phyloP scores from a whole-genome alignment of 2,113 vertebrate genomes.

The Campylorhamphus procurvoides region DNA sequence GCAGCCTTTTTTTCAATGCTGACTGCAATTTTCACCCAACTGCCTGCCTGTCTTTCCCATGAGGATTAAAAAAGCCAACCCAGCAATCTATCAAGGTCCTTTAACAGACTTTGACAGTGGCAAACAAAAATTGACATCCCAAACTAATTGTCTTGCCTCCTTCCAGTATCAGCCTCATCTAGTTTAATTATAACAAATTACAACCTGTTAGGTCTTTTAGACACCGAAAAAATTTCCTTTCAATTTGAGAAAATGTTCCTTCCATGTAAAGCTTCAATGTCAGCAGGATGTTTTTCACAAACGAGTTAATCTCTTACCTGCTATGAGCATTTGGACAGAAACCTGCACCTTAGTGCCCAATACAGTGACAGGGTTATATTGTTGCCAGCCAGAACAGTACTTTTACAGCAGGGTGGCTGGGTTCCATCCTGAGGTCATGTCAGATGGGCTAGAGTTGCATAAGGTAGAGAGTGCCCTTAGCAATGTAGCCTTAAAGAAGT shows the following conservation, averaged over 20 bases:
- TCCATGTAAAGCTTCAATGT: background rate
- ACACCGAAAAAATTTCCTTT: background rate
- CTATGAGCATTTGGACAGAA: background rate
- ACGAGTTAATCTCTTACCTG: background rate
- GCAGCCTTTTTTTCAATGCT: background rate
- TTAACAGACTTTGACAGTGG: slow-evolving; percentile 52
- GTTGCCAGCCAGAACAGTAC: rapidly evolving
- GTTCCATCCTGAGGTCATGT: background rate
- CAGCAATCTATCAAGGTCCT: slow-evolving; percentile 15
- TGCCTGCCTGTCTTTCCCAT: background rate
- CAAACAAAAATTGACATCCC: slow-evolving; percentile 54
- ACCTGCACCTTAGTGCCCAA: background rate
- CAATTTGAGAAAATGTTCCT: background rate
- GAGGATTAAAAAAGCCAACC: background rate
- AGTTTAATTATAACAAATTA: slow-evolving; percentile 62
- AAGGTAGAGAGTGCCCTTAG: background rate
- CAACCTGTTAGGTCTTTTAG: background rate
- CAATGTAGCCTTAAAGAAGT: background rate
- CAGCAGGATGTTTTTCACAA: background rate
- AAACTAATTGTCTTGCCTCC: slow-evolving; percentile 51
- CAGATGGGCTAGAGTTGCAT: background rate
- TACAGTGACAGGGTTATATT: rapidly evolving
- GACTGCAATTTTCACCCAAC: background rate
- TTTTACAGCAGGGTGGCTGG: background rate
- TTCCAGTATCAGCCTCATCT: slow-evolving; percentile 28